Base-by-base conservation (phyloP, 2,797 vertebrate genomes). In the Dendrocincla fuliginosa region DNA sequence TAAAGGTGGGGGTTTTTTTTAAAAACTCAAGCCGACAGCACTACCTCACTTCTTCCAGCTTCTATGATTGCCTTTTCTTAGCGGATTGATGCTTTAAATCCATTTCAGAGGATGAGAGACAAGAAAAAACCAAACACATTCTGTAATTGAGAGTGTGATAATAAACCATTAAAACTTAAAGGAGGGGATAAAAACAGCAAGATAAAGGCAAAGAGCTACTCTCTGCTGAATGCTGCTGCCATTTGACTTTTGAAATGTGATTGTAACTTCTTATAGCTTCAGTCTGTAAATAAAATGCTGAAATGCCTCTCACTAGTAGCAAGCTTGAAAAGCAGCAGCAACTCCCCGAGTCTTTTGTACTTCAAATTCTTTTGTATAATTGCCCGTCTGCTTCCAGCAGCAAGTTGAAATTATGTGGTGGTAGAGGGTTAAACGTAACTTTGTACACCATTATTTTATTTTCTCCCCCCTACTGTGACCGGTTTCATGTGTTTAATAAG, bases 31-130 rank as follows among this genome's bases (percentile, higher is more conserved):
- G 50, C 83, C 60, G 39, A 71, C 61, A 86, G 87, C 33, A 67
- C 93, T 96, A 95, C 94, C 94, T 96, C 93, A 42, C 39, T 91
- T 90, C 35, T 91, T 88, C 42, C 61, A 86, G 47, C 57, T 87
- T 88, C 73, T 91, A 2, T 71, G 28, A 79, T 93, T 95, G 89
- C 76, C 80, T 95, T 93, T 90, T 82, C 50, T 16, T 86, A 69
- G 78, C 30, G 59, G 65, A 76, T 55, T 76, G 47, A 53, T 52
- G 47, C 63, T 91, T 86, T 84, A 73, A 84, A 82, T 86, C 50
- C 30, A 25, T 86, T 84, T 81, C 76, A 69, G 61, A 78, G 69
- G 46, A 63, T 63, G 35, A 71, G 39, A 78, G 16, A 8, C 18
- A 53, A 80, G 16, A 44, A 63, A 39, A 52, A n/a, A n/a, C 2